These are phyloP conservation scores for Pollenia labialis DNA, from an alignment of 2,888 invertebrate genomes.

Conservation along the genomic window DNA sequence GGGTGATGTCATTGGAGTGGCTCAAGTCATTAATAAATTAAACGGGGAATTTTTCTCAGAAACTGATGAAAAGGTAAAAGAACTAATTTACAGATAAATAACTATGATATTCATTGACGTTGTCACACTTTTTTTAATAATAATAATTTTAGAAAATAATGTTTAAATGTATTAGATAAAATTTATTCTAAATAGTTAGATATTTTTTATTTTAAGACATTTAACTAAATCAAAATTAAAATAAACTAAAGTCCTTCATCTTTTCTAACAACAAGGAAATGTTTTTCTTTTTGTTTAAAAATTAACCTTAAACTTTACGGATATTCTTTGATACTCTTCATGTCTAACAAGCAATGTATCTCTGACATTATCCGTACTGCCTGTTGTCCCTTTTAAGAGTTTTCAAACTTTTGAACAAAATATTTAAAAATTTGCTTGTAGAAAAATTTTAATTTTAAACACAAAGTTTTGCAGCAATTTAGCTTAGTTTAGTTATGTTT, in stretches of 20 bases:
- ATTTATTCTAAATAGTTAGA: too few relatives aligned
- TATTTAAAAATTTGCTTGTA: slow-evolving; percentile 16
- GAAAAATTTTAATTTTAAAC: slow-evolving; percentile 31
- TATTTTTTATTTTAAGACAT: too few relatives aligned
- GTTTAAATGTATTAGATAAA: too few relatives aligned
- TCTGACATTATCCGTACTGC: background rate
- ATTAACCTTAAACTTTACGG: slow-evolving; percentile 42
- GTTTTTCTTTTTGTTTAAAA: slow-evolving; percentile 13
- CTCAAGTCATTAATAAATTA: slow-evolving; percentile 97
- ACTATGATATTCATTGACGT: background rate
- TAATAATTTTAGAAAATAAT: too few relatives aligned
- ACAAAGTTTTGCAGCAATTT: background rate
- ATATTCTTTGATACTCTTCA: background rate
- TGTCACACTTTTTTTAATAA: too few relatives aligned
- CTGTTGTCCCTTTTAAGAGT: background rate
- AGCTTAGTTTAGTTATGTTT: too few relatives aligned
- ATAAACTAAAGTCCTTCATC: slow-evolving; percentile 7
- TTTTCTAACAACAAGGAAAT: slow-evolving; percentile 12
- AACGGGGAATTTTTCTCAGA: slow-evolving; percentile 92
- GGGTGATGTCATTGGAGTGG: slow-evolving; percentile 98
- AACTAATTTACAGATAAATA: background rate
- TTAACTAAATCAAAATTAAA: too few relatives aligned
- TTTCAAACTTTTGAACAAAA: background rate
- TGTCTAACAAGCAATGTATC: background rate
- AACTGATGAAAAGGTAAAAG: slow-evolving; percentile 89